Conservation (phyloP, 2,113 vertebrate genomes). For the Bolborhynchus lineola region DNA sequence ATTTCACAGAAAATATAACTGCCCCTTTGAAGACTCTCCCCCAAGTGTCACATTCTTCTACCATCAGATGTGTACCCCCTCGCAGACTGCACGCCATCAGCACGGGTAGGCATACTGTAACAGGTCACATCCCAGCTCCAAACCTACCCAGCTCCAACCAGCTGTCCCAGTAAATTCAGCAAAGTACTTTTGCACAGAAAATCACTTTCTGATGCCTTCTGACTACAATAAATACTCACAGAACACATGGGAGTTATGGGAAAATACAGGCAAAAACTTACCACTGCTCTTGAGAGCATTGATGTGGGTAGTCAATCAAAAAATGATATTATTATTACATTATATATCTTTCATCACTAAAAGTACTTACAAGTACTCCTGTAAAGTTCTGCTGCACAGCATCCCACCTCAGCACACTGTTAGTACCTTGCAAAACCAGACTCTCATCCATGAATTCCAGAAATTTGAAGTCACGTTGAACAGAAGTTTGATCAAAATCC, state of each 20-base stretch:
- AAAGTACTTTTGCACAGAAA: background rate
- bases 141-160: background rate
- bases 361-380: background rate
- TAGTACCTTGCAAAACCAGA: background rate
- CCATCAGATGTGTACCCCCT: fast-evolving
- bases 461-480: background rate
- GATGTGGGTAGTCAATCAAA: background rate
- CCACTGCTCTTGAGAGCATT: background rate
- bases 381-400: background rate
- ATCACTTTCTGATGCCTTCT: background rate
- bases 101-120: fast-evolving
- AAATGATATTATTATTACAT: background rate
- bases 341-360: background rate
- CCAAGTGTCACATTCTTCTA: background rate
- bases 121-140: background rate
- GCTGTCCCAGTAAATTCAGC: background rate
- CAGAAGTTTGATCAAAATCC: background rate
- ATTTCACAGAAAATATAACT: background rate
- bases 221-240: background rate
- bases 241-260: background rate
- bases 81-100: fast-evolving
- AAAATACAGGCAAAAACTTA: background rate
- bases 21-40: background rate
- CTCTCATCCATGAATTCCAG: background rate
- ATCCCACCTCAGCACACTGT: background rate